Conservation (phyloP, 2,888 invertebrate species). For the Eupithecia tripunctaria region DNA sequence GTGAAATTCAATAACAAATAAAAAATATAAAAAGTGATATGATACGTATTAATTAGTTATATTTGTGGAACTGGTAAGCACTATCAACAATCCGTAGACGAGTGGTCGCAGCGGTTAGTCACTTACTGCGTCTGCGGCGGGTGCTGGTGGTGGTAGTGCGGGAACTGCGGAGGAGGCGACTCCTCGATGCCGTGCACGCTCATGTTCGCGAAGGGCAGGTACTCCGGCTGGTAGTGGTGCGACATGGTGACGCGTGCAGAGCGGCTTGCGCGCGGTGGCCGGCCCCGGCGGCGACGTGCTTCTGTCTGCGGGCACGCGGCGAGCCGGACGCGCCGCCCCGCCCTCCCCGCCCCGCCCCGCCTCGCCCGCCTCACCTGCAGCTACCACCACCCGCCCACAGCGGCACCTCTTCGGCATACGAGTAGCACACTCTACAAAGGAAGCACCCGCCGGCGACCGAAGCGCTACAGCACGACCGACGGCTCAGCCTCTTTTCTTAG, state of each 20-base stretch:
- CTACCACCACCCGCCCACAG: too few relatives aligned
- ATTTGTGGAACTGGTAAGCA: not conserved
- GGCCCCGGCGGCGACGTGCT: not conserved
- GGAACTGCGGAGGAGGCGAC: not conserved
- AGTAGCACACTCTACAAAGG: too few relatives aligned
- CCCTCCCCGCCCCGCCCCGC: not conserved
- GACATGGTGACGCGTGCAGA: constrained; percentile 14
- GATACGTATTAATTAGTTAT: not conserved
- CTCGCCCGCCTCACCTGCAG: not conserved
- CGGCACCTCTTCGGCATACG: not conserved
- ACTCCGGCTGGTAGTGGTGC: constrained; percentile 22
- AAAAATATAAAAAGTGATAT: too few relatives aligned
- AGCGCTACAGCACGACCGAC: too few relatives aligned
- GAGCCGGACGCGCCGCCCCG: not conserved
- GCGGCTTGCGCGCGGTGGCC: not conserved
- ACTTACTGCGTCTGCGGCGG: constrained; percentile 19
- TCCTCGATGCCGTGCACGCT: not conserved
- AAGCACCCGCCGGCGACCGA: too few relatives aligned
- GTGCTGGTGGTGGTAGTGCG: not conserved
- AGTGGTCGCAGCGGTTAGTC: not conserved
- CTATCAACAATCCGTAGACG: not conserved
- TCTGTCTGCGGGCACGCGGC: not conserved
- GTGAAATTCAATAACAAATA: too few relatives aligned
- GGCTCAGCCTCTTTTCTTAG: too few relatives aligned
- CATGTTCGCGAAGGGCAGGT: constrained; percentile 15